Percentiles rank a stretch among this genome's conserved stretches.
Evolutionary conservation across 2,113 vertebrate genomes (phyloP).

Genomic region (Alosa alosa): DNA sequence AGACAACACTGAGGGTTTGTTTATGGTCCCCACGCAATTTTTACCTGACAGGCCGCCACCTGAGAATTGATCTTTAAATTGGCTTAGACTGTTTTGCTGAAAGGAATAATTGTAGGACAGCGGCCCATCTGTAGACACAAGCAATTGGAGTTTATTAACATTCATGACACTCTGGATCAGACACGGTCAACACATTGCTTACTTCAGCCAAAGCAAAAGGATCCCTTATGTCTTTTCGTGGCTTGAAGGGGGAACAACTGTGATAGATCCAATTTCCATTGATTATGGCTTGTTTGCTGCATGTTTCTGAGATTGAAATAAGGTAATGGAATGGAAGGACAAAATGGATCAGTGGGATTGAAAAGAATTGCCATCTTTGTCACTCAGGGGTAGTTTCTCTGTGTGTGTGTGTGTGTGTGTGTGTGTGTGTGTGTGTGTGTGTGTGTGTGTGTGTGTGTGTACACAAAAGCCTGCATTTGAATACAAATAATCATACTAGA

Average conservation of each 20-base stretch:
- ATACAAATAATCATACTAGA: too few relatives aligned
- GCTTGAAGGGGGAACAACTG: not conserved
- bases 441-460: too few relatives aligned
- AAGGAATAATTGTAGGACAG: not conserved
- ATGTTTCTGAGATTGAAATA: not conserved
- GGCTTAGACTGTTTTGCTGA: constrained; percentile 3
- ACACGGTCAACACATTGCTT: not conserved
- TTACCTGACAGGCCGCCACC: not conserved
- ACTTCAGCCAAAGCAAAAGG: not conserved
- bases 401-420: too few relatives aligned
- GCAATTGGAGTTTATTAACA: not conserved
- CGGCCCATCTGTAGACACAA: not conserved
- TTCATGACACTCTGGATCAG: constrained; percentile 1
- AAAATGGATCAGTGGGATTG: not conserved
- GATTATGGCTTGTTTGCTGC: not conserved
- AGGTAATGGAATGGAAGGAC: not conserved
- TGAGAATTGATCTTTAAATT: constrained; percentile 17
- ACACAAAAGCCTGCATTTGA: too few relatives aligned
- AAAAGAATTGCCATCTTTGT: too few relatives aligned
- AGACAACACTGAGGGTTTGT: constrained; percentile 15
- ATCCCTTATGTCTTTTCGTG: not conserved
- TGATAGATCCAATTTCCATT: not conserved
- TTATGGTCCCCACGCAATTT: constrained; percentile 19
- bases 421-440: too few relatives aligned
- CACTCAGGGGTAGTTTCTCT: not conserved